Percentiles rank a stretch among this genome's conserved stretches.
phyloP scores from a whole-genome alignment of 30 jellyfish, hydroid and myxozoan species.

The Cassiopea andromeda region DNA sequence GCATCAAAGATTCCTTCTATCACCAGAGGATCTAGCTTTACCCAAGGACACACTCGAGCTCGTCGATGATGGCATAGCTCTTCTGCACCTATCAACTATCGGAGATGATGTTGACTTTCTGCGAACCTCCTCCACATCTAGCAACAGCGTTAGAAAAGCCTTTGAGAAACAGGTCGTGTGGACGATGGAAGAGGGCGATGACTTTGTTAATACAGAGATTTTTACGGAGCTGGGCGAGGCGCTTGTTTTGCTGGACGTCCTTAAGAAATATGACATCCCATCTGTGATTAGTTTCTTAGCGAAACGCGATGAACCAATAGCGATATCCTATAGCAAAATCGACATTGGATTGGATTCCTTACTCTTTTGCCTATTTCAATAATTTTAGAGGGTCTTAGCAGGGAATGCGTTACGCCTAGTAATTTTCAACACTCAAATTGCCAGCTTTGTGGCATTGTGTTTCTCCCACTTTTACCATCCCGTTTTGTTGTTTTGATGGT shows the following conservation, averaged over 20 bases:
- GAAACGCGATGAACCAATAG: constrained; percentile 93
- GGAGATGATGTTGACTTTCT: constrained; percentile 26
- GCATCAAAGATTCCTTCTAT: constrained; percentile 21
- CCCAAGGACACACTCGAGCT: constrained; percentile 73
- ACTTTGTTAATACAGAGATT: constrained; percentile 90
- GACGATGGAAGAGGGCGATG: constrained; percentile 99
- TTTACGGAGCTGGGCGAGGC: constrained; percentile 92
- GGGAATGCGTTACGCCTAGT: neutral
- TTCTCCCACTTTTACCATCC: neutral
- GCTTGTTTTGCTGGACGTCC: constrained; percentile 84
- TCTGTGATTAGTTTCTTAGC: constrained; percentile 96
- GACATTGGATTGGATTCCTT: constrained; percentile 90
- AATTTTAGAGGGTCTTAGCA: neutral
- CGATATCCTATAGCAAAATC: constrained; percentile 94
- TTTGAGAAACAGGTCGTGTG: constrained; percentile 95
- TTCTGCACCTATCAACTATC: constrained; percentile 71
- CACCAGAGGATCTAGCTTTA: constrained; percentile 63
- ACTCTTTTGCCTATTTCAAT: constrained; percentile 94
- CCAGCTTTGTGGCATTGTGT: neutral
- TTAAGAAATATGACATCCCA: constrained; percentile 90
- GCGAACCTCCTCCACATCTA: constrained; percentile 23
- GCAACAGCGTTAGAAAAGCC: constrained; percentile 57
- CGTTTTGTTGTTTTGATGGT: too few relatives aligned
- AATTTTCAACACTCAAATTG: neutral
- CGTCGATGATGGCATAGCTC: constrained; percentile 79